These are phyloP conservation scores for Polymixis lichenea DNA, from an alignment of 2,888 invertebrate genomes.

Conservation along the genomic window DNA sequence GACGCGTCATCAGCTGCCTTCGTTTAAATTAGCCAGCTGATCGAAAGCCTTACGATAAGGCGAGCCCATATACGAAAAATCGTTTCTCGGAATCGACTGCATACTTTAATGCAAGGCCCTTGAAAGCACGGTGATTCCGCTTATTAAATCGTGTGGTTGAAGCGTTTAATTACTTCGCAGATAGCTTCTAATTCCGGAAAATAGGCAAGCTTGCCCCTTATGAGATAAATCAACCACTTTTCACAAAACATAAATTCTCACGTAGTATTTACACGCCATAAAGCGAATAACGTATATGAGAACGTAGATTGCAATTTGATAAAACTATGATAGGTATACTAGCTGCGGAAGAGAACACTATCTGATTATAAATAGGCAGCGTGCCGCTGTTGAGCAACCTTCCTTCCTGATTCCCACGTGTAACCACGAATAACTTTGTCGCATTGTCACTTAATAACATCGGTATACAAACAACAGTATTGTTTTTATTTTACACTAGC, in stretches of 20 bases:
- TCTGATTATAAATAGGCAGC: conserved; percentile 53
- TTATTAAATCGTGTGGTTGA: too few relatives aligned
- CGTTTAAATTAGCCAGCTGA: conserved; percentile 19
- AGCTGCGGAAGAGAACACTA: conserved; percentile 56
- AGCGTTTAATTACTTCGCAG: background rate
- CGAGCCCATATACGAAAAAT: background rate
- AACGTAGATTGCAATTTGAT: conserved; percentile 59
- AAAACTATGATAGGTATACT: conserved; percentile 55
- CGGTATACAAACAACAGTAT: conserved; percentile 13
- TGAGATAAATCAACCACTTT: conserved; percentile 23
- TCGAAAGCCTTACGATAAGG: background rate
- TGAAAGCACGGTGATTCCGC: too few relatives aligned
- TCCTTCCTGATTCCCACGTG: conserved; percentile 63
- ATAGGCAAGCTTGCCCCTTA: background rate
- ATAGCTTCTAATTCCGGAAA: background rate
- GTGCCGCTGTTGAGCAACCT: conserved; percentile 50
- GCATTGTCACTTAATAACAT: conserved; percentile 32
- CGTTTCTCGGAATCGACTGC: background rate
- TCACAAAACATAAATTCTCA: conserved; percentile 34
- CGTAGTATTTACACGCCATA: conserved; percentile 23
- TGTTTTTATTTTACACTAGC: too few relatives aligned
- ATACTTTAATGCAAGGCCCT: background rate
- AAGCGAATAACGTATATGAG: conserved; percentile 17
- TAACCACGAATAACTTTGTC: conserved; percentile 30
- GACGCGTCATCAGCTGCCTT: conserved; percentile 31